phyloP scores from a whole-genome alignment of 2,113 vertebrate genomes.

The Nycticorax nycticorax region DNA sequence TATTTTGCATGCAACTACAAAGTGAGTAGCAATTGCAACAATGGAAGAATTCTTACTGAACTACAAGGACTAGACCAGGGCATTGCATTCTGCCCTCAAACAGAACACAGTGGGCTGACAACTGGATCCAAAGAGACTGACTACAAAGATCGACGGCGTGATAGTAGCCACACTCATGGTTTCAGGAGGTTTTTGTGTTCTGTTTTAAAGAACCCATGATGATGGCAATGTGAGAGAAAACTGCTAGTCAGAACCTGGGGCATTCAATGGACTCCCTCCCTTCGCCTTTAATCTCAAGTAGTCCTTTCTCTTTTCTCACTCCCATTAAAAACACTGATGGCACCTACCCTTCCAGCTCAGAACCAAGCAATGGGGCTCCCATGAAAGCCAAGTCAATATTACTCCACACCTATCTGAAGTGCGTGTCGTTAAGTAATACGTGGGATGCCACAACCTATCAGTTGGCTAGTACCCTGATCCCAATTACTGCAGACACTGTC shows the following conservation, averaged over 20 bases:
- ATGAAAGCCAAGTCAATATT: not conserved
- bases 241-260: not conserved
- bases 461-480: not conserved
- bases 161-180: not conserved
- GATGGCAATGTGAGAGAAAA: not conserved
- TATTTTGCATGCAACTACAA: not conserved
- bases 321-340: not conserved
- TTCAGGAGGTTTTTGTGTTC: not conserved
- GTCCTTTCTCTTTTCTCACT: not conserved
- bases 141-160: not conserved
- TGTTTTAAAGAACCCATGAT: not conserved
- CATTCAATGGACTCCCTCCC: not conserved
- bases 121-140: not conserved
- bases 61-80: not conserved
- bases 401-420: not conserved
- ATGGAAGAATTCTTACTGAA: not conserved
- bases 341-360: not conserved
- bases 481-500: not conserved
- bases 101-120: not conserved
- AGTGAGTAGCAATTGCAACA: not conserved
- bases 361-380: not conserved
- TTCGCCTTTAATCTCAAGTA: not conserved
- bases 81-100: not conserved
- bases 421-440: not conserved
- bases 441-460: not conserved